Base-by-base conservation (phyloP, 1,140 invertebrate species). In the Tetramorium simillimum region DNA sequence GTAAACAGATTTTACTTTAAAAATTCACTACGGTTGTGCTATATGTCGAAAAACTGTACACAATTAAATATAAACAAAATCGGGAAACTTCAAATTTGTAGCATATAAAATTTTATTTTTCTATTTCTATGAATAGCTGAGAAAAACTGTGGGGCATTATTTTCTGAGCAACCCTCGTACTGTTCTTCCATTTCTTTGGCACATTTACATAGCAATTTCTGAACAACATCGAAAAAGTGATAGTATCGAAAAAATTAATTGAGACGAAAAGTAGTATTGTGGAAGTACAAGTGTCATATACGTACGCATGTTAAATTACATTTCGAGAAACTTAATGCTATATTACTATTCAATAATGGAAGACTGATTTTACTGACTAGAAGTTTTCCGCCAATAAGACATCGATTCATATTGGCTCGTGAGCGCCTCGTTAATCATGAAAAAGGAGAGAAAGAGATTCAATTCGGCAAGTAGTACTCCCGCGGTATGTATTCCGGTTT, bases 381-480 rank as follows among this genome's bases (percentile, higher is more conserved):
- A 56, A 21, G 12, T 21, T 75, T 70, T 56, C 24, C 63, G 33
- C 7, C 33, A 65, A 28, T 81, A 18, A 16, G 2, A 24, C 6
- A 7, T 28, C 12, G 16, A 21, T 10, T 46, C 24, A 18, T n/a
- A 82, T 72, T 16, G 24, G 5, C 5, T n/a, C 18, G 3, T 43
- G 9, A 77, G 18, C 24, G 65, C 21, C 58, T 70, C n/a, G 46
- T 69, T 28, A 21, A 60, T 43, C 4, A 18, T 37, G 10, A 18
- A 9, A 14, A 43, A n/a, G 28, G 3, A 18, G 14, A 40, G 4
- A 16, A 60, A 40, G 1, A 65, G 4, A 24, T 89, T 95, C 88
- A 95, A 88, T 94, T 95, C 16, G 94, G 94, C 62, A 95, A 91
- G 80, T 95, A 95, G 84, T 95, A 95, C 70, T 95, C 95, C n/a